Conservation (phyloP, 1,140 invertebrate species). For the Lordiphosa stackelbergi region DNA sequence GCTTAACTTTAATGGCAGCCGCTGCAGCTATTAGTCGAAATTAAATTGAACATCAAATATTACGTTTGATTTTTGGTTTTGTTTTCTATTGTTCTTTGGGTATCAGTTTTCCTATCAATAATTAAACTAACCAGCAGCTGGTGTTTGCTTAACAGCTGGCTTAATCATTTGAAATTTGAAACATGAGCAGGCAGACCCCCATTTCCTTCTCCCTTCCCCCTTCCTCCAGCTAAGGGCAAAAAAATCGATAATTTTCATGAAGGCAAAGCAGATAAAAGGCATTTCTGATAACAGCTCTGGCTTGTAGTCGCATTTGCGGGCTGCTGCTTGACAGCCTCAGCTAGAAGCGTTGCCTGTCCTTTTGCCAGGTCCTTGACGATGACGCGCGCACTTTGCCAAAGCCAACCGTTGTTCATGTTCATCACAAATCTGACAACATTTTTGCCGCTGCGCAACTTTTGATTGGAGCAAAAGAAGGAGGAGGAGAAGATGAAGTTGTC, state of each 20-base stretch:
- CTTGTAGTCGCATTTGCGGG: constrained; percentile 23
- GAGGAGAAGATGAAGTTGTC: constrained; percentile 25
- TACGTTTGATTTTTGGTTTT: constrained; percentile 4
- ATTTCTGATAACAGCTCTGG: constrained; percentile 52
- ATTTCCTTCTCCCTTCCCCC: not conserved
- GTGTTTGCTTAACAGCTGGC: constrained; percentile 48
- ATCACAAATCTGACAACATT: constrained; percentile 33
- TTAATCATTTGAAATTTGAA: constrained; percentile 57
- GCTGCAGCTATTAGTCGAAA: no score
- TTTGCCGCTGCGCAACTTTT: constrained; percentile 53
- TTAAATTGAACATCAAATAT: no score
- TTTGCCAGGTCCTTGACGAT: constrained; percentile 41
- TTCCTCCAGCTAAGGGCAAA: not conserved
- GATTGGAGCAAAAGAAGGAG: constrained; percentile 13
- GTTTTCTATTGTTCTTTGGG: constrained; percentile 11
- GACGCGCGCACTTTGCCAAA: constrained; percentile 28
- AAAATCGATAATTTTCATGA: constrained; percentile 62
- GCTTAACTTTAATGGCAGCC: no score
- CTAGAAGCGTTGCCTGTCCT: not conserved
- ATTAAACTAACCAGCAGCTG: constrained; percentile 47
- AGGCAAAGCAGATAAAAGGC: constrained; percentile 48
- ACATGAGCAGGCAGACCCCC: constrained; percentile 40
- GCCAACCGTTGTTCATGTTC: constrained; percentile 18
- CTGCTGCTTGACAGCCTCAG: constrained; percentile 19
- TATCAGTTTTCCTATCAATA: constrained; percentile 56